phyloP scores from a whole-genome alignment of 1,140 invertebrate genomes.

The Bradysia coprophila region DNA sequence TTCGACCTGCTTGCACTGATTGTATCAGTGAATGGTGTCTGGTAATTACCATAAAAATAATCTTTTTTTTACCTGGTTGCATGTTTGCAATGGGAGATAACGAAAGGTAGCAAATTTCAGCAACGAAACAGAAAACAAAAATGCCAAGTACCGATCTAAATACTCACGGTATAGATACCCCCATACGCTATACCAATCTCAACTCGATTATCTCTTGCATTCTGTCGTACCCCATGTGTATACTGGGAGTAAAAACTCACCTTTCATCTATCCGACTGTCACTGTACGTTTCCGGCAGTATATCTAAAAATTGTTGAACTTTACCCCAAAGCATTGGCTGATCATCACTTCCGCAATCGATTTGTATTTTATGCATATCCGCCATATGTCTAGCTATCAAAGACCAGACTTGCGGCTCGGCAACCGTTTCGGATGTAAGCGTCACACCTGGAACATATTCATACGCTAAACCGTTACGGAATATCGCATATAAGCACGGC shows the following conservation, averaged over 20 bases:
- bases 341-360: constrained; percentile 17
- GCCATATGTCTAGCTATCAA: constrained; percentile 66
- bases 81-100: too few species aligned
- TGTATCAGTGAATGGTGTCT: too few species aligned
- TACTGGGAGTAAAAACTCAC: constrained; percentile 27
- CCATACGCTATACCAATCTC: too few species aligned
- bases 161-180: too few species aligned
- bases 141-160: too few species aligned
- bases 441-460: constrained; percentile 75
- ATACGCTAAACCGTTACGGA: constrained; percentile 88
- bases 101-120: too few species aligned
- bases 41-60: too few species aligned
- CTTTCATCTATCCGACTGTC: constrained; percentile 39
- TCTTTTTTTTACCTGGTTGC: too few species aligned
- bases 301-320: constrained; percentile 48
- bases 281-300: constrained; percentile 45
- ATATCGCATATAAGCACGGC: constrained; percentile 74
- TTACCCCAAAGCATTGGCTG: constrained; percentile 54
- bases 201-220: too few species aligned
- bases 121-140: too few species aligned
- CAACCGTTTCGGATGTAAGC: constrained; percentile 48
- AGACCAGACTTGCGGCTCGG: constrained; percentile 46
- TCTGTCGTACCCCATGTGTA: too few species aligned
- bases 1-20: too few species aligned
- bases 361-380: constrained; percentile 49